Evolutionary conservation across 2,888 invertebrate genomes (phyloP).

Genomic region (Cryptocephalus moraei): DNA sequence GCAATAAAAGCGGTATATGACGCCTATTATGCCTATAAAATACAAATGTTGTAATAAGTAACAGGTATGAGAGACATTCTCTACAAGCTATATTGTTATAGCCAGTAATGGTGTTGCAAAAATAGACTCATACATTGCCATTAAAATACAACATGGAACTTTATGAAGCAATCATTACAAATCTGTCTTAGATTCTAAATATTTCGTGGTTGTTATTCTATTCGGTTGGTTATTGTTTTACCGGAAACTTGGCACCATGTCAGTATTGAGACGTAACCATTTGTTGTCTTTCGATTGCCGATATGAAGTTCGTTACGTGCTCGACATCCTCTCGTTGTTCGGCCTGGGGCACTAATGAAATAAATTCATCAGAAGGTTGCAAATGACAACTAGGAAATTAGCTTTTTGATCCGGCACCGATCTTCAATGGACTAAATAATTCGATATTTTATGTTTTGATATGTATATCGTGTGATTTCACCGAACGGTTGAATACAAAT

Average conservation of each 20-base stretch:
- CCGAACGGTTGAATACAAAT: not conserved
- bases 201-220: no score
- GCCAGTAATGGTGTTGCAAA: no score
- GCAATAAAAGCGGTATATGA: no score
- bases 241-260: constrained; percentile 1
- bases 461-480: not conserved
- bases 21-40: no score
- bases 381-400: constrained; percentile 31
- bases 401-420: constrained; percentile 25
- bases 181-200: no score
- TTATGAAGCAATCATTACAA: no score
- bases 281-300: not conserved
- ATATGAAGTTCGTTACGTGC: not conserved
- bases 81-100: no score
- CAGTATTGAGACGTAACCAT: not conserved
- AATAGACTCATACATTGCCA: no score
- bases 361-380: constrained; percentile 25
- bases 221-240: not conserved
- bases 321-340: constrained; percentile 8
- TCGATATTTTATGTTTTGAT: constrained; percentile 4
- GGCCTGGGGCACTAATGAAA: constrained; percentile 27
- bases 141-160: no score
- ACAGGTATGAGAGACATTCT: no score
- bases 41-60: no score
- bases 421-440: constrained; percentile 5